Conservation (phyloP, 2,888 invertebrate genomes). For the Diadromus collaris region DNA sequence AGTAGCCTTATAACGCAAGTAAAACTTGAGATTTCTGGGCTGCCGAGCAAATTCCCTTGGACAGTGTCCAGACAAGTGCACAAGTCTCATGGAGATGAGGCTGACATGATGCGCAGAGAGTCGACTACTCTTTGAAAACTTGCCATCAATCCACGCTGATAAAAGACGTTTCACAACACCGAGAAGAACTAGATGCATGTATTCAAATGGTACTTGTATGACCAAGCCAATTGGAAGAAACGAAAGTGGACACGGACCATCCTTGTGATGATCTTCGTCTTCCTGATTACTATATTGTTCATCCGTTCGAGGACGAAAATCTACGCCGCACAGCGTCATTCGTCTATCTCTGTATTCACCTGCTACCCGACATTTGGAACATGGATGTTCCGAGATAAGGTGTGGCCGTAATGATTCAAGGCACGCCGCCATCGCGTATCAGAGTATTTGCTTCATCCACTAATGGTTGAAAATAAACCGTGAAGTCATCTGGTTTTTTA, state of each 20-base stretch:
- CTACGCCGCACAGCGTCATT: conserved; percentile 44
- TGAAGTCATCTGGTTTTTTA: conserved; percentile 23
- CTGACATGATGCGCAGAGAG: background rate
- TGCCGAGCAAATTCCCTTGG: conserved; percentile 34
- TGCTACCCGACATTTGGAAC: conserved; percentile 58
- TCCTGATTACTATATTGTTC: conserved; percentile 51
- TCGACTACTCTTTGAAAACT: background rate
- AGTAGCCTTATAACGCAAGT: conserved; percentile 62
- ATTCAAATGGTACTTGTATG: conserved; percentile 28
- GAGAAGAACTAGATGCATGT: conserved; percentile 30
- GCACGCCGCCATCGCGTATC: conserved; percentile 59
- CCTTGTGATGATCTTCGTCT: conserved; percentile 58
- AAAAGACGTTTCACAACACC: conserved; percentile 26
- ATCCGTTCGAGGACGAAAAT: conserved; percentile 52
- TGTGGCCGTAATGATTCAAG: conserved; percentile 57
- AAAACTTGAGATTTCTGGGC: background rate
- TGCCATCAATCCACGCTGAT: conserved; percentile 13
- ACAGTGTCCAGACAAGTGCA: conserved; percentile 1
- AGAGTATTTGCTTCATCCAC: conserved; percentile 60
- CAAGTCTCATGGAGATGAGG: conserved; percentile 1
- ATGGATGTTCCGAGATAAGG: conserved; percentile 56
- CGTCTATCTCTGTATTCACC: conserved; percentile 46
- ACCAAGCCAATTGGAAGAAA: conserved; percentile 34
- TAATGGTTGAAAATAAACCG: conserved; percentile 53
- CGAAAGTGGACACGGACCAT: conserved; percentile 31